Evolutionary conservation across 2,888 invertebrate species (phyloP).

Genomic region (Acleris holmiana): DNA sequence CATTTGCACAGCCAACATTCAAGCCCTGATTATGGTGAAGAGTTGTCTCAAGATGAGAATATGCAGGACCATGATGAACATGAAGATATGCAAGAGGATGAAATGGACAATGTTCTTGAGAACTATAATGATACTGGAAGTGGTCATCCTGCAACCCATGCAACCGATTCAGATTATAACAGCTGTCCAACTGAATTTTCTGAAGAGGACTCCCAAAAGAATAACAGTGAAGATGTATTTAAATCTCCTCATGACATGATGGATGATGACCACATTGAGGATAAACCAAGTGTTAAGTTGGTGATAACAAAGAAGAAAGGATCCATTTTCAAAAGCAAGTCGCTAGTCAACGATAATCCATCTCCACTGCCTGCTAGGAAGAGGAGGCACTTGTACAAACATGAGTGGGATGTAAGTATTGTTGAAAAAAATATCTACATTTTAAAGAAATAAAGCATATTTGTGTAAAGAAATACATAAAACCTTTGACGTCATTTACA

Average conservation of each 20-base stretch:
- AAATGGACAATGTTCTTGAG: conserved; percentile 47
- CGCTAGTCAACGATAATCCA: conserved; percentile 86
- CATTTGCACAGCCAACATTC: conserved; percentile 62
- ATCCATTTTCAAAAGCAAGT: conserved; percentile 94
- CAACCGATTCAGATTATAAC: conserved; percentile 75
- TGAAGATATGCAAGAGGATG: conserved; percentile 32
- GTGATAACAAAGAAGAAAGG: conserved; percentile 93
- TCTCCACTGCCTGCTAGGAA: conserved; percentile 85
- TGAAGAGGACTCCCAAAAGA: conserved; percentile 70
- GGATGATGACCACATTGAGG: conserved; percentile 72
- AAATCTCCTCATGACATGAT: conserved; percentile 68
- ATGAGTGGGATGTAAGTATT: conserved; percentile 91
- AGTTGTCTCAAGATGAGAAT: conserved; percentile 48
- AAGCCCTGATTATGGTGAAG: conserved; percentile 58
- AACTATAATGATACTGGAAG: conserved; percentile 60
- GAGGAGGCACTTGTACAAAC: conserved; percentile 93
- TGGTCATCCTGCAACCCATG: conserved; percentile 62
- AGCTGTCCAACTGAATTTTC: conserved; percentile 77
- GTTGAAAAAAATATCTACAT: neutral
- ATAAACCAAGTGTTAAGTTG: conserved; percentile 86
- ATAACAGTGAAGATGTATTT: conserved; percentile 74
- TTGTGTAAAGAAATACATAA: neutral
- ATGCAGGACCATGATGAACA: conserved; percentile 29
- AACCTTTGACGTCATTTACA: conserved; percentile 48
- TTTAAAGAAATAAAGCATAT: too few species aligned